Percentiles rank a stretch among this genome's conserved stretches.
Conservation (phyloP, 2,797 vertebrate genomes). For the Chaetodon trifasciatus region DNA sequence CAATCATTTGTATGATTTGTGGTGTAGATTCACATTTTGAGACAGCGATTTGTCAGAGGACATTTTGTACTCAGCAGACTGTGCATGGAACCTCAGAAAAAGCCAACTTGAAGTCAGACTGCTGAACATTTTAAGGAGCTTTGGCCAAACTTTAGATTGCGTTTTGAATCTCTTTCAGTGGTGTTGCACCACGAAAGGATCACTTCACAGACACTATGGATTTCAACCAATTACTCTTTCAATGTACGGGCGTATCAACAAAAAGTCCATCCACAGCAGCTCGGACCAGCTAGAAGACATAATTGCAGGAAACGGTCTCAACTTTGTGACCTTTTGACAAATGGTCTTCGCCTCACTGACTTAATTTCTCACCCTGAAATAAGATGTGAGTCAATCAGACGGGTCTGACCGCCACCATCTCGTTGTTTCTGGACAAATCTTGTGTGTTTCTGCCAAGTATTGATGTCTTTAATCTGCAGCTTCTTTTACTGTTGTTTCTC, state of each 20-base stretch:
- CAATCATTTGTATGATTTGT: neutral
- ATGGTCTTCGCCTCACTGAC: neutral
- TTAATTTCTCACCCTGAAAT: slow-evolving; percentile 3
- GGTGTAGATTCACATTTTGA: too few species aligned
- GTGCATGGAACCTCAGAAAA: too few species aligned
- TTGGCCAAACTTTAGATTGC: neutral
- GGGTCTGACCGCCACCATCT: neutral
- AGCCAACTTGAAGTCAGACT: too few species aligned
- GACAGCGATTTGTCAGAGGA: too few species aligned
- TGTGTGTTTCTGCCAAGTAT: slow-evolving; percentile 5
- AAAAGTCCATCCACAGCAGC: too few species aligned
- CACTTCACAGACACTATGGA: too few species aligned
- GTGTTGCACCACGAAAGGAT: too few species aligned
- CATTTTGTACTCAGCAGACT: too few species aligned
- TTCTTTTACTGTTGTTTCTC: neutral
- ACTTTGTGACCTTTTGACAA: neutral
- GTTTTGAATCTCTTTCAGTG: neutral
- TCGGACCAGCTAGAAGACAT: too few species aligned
- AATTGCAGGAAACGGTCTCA: neutral
- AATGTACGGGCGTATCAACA: too few species aligned
- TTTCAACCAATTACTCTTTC: too few species aligned
- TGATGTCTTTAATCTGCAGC: slow-evolving; percentile 27
- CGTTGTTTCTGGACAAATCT: slow-evolving; percentile 25
- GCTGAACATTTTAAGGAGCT: too few species aligned
- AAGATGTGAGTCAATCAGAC: neutral